Base-by-base conservation (phyloP, 1,140 invertebrate genomes). In the Hestina assimilis region DNA sequence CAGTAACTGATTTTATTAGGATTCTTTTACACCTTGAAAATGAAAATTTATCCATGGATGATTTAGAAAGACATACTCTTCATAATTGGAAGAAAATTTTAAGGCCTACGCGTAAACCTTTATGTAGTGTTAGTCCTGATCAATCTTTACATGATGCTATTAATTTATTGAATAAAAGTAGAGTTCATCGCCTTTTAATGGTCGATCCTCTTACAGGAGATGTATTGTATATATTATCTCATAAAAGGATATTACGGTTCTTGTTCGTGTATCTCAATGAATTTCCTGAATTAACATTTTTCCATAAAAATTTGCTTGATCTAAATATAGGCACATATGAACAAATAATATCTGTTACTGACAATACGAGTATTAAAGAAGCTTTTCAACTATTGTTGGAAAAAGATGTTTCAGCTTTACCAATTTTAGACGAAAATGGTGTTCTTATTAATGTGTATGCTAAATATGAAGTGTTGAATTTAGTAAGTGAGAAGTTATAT, bases 401-500 rank as follows among this genome's bases (percentile, higher is more conserved):
- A 48, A 86, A 83, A 69, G 77, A 87, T 79, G 64, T 87, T 45
- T 87, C 84, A 29, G 84, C 84, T 73, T 74, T 87, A 52, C 81
- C 84, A 20, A 66, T 87, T 47, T 68, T 87, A 66, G 79, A 85
- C 63, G 81, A 84, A 51, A 74, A 81, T 50, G 81, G 81, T 35
- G 82, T 62, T 31, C 71, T 88, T 52, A 63, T 86, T 35, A 81
- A 83, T 63, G 83, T 88, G 12, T 87, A 87, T 61, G 81, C 84
- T 48, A 88, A 86, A 72, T 88, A 83, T 67, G 84, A 88, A 77
- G 84, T 88, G 35, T 79, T 88, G 51, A 88, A 88, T 75, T 64
- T 88, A 71, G 84, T 88, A 47, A 83, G 70, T 66, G 84, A 88
- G 72, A 88, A 88, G 68, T 72, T 88, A 41, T 88, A 88, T 71